phyloP scores from a whole-genome alignment of 92 coral and sea anemone species.

The Virgularia gustaviana region DNA sequence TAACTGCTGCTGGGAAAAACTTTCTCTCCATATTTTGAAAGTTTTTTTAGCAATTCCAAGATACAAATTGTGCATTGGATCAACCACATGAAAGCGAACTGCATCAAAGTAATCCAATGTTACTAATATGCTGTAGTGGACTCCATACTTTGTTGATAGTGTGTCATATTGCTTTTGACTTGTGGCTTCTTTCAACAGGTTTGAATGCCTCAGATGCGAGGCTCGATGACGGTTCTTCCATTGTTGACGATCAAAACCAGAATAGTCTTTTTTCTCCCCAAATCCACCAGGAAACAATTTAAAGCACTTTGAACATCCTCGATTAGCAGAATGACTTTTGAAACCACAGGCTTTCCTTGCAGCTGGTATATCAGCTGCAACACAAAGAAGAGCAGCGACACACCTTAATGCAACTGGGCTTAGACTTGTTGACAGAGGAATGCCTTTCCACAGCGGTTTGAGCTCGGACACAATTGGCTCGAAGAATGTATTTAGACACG shows the following conservation, averaged over 20 bases:
- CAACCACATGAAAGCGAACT: not conserved
- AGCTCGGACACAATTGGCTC: slow-evolving; percentile 13
- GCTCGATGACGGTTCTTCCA: too few species aligned
- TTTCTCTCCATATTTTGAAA: slow-evolving; percentile 2
- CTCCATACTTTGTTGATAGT: too few species aligned
- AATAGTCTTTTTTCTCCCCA: too few species aligned
- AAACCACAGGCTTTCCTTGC: slow-evolving; percentile 8
- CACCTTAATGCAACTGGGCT: slow-evolving; percentile 21
- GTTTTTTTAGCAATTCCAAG: slow-evolving; percentile 8
- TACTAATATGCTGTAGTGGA: too few species aligned
- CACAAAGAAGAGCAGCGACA: slow-evolving; percentile 33
- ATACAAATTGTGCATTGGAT: not conserved
- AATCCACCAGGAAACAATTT: too few species aligned
- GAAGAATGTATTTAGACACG: not conserved
- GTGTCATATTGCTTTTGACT: too few species aligned
- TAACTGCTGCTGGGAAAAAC: not conserved
- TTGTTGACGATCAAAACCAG: too few species aligned
- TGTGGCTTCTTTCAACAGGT: too few species aligned
- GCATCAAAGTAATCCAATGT: too few species aligned
- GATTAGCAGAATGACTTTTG: too few species aligned
- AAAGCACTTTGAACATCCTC: too few species aligned
- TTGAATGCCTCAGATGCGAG: too few species aligned
- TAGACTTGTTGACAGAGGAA: slow-evolving; percentile 26
- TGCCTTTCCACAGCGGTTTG: slow-evolving; percentile 18
- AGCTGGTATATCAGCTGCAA: slow-evolving; percentile 34